These are phyloP conservation scores for Anolis carolinensis DNA, from an alignment of 2,113 vertebrate species.

Conservation along the genomic window DNA sequence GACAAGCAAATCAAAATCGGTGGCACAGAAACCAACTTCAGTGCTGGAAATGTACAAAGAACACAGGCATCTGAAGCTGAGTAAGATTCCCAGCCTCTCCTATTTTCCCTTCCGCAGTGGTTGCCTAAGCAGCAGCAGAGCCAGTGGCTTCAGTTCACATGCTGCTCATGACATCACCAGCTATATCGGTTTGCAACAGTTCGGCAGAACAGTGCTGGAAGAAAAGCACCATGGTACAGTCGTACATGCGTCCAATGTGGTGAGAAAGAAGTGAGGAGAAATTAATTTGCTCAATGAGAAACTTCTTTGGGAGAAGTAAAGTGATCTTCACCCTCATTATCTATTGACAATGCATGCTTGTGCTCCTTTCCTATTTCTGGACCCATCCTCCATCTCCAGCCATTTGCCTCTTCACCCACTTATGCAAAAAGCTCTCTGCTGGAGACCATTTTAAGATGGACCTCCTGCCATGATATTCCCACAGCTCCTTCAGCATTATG, in stretches of 20 bases:
- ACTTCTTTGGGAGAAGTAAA: neutral
- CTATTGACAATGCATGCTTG: neutral
- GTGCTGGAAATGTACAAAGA: too few species aligned
- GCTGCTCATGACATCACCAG: slow-evolving; percentile 19
- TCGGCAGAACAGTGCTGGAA: neutral
- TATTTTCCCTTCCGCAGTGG: neutral
- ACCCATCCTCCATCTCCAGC: neutral
- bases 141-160: neutral
- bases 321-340: neutral
- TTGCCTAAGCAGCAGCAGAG: slow-evolving; percentile 9
- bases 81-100: neutral
- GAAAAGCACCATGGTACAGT: neutral
- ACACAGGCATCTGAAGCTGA: neutral
- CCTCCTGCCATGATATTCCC: neutral
- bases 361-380: neutral
- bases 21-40: neutral
- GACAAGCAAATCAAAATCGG: neutral
- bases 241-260: neutral
- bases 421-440: neutral
- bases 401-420: neutral
- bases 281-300: neutral
- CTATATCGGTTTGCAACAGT: slow-evolving; percentile 9
- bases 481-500: neutral
- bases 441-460: neutral
- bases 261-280: neutral